Conservation (phyloP, 2,888 invertebrate species). For the Bugulina stolonifera region DNA sequence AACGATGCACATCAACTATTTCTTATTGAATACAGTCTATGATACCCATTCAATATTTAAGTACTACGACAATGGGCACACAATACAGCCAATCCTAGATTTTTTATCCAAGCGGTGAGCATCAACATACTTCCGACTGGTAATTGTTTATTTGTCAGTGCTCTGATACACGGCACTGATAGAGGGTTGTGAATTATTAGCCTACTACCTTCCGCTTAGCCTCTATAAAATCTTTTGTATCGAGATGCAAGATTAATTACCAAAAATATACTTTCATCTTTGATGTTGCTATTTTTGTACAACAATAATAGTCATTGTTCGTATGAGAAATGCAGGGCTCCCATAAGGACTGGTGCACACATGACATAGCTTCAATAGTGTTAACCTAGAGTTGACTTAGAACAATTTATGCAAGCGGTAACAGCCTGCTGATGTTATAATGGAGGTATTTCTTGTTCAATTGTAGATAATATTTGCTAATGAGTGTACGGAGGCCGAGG, state of each 20-base stretch:
- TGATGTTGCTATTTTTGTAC: not conserved
- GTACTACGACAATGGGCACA: not conserved
- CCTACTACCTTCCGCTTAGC: too few relatives aligned
- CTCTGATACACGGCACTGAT: too few relatives aligned
- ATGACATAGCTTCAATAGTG: too few relatives aligned
- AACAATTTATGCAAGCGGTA: too few relatives aligned
- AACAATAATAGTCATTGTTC: not conserved
- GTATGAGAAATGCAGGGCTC: not conserved
- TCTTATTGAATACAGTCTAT: not conserved
- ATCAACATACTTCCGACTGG: not conserved
- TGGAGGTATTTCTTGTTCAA: not conserved
- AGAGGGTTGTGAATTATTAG: too few relatives aligned
- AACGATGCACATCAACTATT: not conserved
- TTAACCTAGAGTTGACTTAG: too few relatives aligned
- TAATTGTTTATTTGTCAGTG: too few relatives aligned
- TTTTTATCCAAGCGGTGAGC: not conserved
- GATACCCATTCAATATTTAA: not conserved
- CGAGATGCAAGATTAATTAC: too few relatives aligned
- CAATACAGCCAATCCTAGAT: not conserved
- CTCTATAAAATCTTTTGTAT: too few relatives aligned
- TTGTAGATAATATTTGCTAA: conserved; percentile 90
- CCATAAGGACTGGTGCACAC: not conserved
- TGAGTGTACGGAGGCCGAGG: conserved; percentile 99
- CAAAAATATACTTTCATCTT: too few relatives aligned
- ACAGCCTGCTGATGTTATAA: not conserved